Percentiles rank a stretch among this genome's conserved stretches.
phyloP scores from a whole-genome alignment of 2,797 vertebrate genomes.

The Poeciliopsis infans region DNA sequence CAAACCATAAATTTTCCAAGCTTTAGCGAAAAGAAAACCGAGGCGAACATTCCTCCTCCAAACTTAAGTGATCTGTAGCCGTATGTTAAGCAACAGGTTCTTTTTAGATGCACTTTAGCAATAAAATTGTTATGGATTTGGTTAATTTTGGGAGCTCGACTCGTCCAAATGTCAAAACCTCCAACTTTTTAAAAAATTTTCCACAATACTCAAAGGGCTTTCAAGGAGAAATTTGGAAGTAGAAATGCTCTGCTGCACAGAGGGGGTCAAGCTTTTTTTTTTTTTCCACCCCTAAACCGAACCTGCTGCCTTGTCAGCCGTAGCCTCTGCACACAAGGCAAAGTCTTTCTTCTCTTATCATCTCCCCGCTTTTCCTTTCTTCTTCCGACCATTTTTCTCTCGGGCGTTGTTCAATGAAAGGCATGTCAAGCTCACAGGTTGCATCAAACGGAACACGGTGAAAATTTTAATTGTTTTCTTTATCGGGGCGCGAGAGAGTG shows the following conservation, averaged over 20 bases:
- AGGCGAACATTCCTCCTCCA: background rate
- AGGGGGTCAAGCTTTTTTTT: slow-evolving; percentile 34
- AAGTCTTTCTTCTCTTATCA: slow-evolving; percentile 49
- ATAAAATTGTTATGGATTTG: background rate
- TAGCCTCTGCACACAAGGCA: slow-evolving; percentile 22
- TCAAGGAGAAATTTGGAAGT: slow-evolving; percentile 6
- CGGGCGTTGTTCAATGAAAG: slow-evolving; percentile 64
- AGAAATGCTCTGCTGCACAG: slow-evolving; percentile 10
- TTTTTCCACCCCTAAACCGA: slow-evolving; percentile 8
- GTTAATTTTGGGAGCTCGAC: background rate
- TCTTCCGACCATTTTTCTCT: slow-evolving; percentile 13
- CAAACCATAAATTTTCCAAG: background rate
- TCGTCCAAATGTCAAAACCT: background rate
- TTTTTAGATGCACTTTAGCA: background rate
- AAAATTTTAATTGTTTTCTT: slow-evolving; percentile 71
- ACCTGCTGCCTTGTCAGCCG: slow-evolving; percentile 41
- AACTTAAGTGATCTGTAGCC: background rate
- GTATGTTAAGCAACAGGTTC: background rate
- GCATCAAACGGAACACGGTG: slow-evolving; percentile 42
- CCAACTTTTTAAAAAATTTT: background rate
- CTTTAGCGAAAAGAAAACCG: background rate
- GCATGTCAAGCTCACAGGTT: slow-evolving; percentile 59
- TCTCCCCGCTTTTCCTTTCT: slow-evolving; percentile 16
- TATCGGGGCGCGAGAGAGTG: slow-evolving; percentile 42
- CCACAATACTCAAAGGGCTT: slow-evolving; percentile 15